Evolutionary conservation across 2,797 vertebrate species (phyloP), one percentile per base, ranked within the genome.

Genomic region (Nyctalus aviator): DNA sequence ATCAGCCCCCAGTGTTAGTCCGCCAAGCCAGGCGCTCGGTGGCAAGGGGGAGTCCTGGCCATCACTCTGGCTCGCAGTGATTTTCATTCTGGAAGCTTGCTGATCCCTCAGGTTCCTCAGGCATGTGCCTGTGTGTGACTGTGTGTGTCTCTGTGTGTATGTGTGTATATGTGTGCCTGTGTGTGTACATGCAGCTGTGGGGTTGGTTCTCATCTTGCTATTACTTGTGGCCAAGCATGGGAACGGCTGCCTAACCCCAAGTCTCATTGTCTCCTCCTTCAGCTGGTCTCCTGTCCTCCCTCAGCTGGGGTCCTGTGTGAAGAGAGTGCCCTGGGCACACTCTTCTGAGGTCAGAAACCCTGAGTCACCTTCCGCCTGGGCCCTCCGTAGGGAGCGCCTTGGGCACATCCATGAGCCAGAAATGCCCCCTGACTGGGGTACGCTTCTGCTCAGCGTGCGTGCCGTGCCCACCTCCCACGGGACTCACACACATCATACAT

Each of bases 361-460:
- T 14, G 59, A 32, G 68, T 20, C 27, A 9, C 53, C 27, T 37
- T 30, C 62, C 44, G 5, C 11, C 15, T 15, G 15, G 6, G 15
- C 15, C 50, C 17, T 27, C 44, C 44, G 44, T 11, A 44, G 44
- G 44, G 44, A 44, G 44, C 10, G 44, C 44, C 44, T 44, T 11
- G 55, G 64, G 15, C 12, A 48, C 78, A 44, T 5, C 18, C 78
- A 6, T 0, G n/a, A 53, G 57, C 78, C 48, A 73, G 79, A 25
- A 55, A 72, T 23, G 35, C 32, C 59, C 21, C 21, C 1, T 1
- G 41, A 69, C 59, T 27, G 6, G 6, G 68, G 8, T 3, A 4
- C 0, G 3, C 2, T 23, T n/a, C 23, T 3, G 14, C 5, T 32
- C 62, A 0, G 30, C 0, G 21, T 4, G 62, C 5, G 12, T 3